Evolutionary conservation across 1,140 invertebrate species (phyloP).

Genomic region (Ericerus pela): DNA sequence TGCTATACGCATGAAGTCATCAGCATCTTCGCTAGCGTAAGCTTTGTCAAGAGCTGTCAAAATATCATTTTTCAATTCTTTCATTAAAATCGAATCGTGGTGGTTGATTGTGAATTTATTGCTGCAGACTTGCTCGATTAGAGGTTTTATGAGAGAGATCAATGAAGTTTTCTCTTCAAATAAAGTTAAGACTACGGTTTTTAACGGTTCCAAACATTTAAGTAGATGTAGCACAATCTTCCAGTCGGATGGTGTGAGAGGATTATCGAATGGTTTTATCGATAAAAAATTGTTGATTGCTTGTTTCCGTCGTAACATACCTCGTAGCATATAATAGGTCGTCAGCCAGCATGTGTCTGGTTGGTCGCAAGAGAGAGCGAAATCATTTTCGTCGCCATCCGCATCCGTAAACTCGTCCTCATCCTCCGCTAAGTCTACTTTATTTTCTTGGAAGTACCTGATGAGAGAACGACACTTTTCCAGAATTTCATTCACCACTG

Average conservation of each 20-base stretch:
- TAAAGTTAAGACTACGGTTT: slow-evolving; percentile 38
- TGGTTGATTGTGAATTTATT: slow-evolving; percentile 35
- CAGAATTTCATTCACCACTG: too few relatives aligned
- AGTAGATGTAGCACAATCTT: slow-evolving; percentile 35
- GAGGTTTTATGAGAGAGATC: slow-evolving; percentile 37
- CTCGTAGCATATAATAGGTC: slow-evolving; percentile 38
- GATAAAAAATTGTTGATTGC: slow-evolving; percentile 31
- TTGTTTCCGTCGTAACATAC: slow-evolving; percentile 30
- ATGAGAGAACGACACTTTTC: too few relatives aligned
- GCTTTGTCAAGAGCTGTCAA: slow-evolving; percentile 33
- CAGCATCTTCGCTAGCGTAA: slow-evolving; percentile 15
- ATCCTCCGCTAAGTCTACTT: slow-evolving; percentile 12
- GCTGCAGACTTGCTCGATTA: slow-evolving; percentile 36
- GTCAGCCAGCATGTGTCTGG: slow-evolving; percentile 36
- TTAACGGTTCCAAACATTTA: slow-evolving; percentile 36
- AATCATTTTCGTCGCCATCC: slow-evolving; percentile 29
- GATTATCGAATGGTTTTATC: slow-evolving; percentile 26
- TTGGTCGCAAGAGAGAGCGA: slow-evolving; percentile 33
- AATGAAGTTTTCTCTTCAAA: slow-evolving; percentile 38
- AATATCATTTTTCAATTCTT: slow-evolving; percentile 33
- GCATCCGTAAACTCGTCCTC: not conserved
- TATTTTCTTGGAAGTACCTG: too few relatives aligned
- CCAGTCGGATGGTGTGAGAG: slow-evolving; percentile 33
- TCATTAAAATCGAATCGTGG: slow-evolving; percentile 31
- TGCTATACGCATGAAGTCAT: slow-evolving; percentile 29